Percentiles rank a stretch among this genome's conserved stretches.
Conservation (phyloP, 2,888 invertebrate species). For the Agonopterix arenella region DNA sequence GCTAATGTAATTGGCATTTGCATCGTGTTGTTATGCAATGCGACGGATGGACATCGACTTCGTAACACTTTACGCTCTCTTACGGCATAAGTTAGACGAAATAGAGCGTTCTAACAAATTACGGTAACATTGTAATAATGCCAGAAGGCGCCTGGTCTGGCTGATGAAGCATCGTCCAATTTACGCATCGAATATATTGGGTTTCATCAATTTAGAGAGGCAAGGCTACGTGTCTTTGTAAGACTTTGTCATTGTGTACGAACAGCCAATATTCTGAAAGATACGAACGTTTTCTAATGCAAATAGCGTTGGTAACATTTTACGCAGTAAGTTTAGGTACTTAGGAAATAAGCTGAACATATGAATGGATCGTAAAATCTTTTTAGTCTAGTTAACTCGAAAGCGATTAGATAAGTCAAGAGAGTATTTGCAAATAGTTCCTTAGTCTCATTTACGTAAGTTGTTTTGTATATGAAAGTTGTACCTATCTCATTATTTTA, state of each 20-base stretch:
- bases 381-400: conserved; percentile 42
- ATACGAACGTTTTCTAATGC: too few species aligned
- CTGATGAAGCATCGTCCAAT: neutral
- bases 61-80: conserved; percentile 48
- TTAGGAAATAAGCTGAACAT: neutral
- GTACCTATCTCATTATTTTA: neutral
- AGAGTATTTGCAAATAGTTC: neutral
- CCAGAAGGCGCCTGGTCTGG: neutral
- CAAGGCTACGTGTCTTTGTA: too few species aligned
- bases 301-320: too few species aligned
- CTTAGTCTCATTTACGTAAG: neutral
- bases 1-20: conserved; percentile 1
- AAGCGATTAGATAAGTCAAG: conserved; percentile 31
- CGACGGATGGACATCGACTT: conserved; percentile 26
- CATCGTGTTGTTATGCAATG: conserved; percentile 30
- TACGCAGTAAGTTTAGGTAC: neutral
- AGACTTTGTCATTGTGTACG: too few species aligned
- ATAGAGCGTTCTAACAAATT: conserved; percentile 16
- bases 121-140: conserved; percentile 1
- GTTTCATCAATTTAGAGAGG: too few species aligned
- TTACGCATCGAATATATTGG: neutral
- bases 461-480: neutral
- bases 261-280: too few species aligned
- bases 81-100: conserved; percentile 24
- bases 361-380: conserved; percentile 32